Base-by-base conservation (phyloP, 2,113 vertebrate species). In the Neoarius graeffei region DNA sequence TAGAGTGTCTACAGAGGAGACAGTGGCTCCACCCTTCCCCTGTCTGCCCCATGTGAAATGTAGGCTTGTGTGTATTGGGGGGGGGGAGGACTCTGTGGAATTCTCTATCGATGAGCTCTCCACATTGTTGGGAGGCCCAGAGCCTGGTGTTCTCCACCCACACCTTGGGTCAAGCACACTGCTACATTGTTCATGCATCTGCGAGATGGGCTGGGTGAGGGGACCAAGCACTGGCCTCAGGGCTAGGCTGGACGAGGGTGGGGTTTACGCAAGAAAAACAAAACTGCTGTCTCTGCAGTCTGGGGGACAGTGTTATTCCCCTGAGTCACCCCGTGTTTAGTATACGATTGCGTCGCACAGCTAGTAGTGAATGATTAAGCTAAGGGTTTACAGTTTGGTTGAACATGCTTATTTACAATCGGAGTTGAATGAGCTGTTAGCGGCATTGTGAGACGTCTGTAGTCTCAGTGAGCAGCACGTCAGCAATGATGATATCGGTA, bases 81-180 rank as follows among this genome's bases (percentile, higher is more conserved):
- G 92, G 93, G 92, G 92, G 91, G 91, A 88, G 91, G 89, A 93
- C 90, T 91, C 91, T 89, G 67, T 85, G 88, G 87, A 88, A 88
- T 89, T 90, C 79, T 87, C 84, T 81, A 88, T 90, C 86, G 89
- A 90, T 89, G 88, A 90, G 90, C 89, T 67, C 85, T 89, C 87
- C 54, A 93, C 94, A 95, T 96, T 95, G 94, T 96, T 93, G 83
- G 92, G 86, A 93, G 92, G 92, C 93, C 84, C 92, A 90, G 94
- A 95, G 93, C 92, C 92, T 87, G 30, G 90, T 90, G 85, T 91
- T 91, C 92, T 93, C 93, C 95, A 95, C 95, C 95, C 94, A 96
- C 94, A 95, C 95, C 95, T 95, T 94, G 93, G 95, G 95, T 94
- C 92, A 94, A 85, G 66, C 93, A 96, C 95, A 95, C 95, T 94